Base-by-base conservation (phyloP, 2,888 invertebrate species). In the Andrena marginata region DNA sequence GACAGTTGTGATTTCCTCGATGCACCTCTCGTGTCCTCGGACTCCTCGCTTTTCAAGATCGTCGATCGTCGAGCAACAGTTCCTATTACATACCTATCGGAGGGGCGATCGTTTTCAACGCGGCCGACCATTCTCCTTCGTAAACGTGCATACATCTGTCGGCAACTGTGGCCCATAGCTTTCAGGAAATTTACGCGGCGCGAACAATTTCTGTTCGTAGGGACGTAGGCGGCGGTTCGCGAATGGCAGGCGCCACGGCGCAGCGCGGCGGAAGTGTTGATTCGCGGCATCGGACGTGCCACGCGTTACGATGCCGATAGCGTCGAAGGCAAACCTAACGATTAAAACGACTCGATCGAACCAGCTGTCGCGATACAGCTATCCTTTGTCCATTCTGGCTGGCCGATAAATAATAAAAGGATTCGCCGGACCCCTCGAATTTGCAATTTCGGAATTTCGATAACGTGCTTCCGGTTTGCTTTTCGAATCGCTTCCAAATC, bases 1-100 rank as follows among this genome's bases (percentile, higher is more conserved):
- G 75, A 86, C 79, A 78, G 81, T 81, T 78, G 84, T 77, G 84
- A 88, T 86, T 77, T 86, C 54, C 64, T 8, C 54, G 73, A 76
- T 78, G 67, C 60, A 48, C 68, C 23, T 42, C 35, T 74, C 68
- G 64, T 51, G 42, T 65, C 60, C 35, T 35, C 48, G 1, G 26
- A n/a, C 42, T 51, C 77, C 62, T 73, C 42, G 1, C 10, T 20
- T 49, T 65, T 13, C 62, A 8, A 42, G 56, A 56, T 56, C 56
- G 54, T 54, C 23, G 54, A 54, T 23, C 23, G 20, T n/a, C 54
- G 8, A 13, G 23, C 20, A 23, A 23, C 23, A 26, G 23, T 10
- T 56, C 56, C 56, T 20, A 4, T 23, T 10, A 2, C 20, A 42
- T 42, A 1, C 3, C 13, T 13, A 42, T 42, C 42, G 3, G 13